Percentiles rank a stretch among this genome's conserved stretches.
These are phyloP conservation scores for Baryphthengus martii DNA, from an alignment of 2,113 vertebrate genomes.

Conservation along the genomic window DNA sequence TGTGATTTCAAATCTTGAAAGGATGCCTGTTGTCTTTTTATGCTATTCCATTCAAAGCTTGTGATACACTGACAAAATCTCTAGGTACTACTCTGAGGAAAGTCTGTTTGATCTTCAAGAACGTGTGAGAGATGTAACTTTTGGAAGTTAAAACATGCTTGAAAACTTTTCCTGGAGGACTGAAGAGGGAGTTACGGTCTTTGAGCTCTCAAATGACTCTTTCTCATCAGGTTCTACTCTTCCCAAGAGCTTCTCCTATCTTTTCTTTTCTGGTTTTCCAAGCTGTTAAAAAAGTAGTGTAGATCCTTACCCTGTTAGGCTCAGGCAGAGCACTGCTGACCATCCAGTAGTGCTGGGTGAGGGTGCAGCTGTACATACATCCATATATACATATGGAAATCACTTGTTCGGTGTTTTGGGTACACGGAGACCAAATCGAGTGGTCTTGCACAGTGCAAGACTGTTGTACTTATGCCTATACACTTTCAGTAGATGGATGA, in stretches of 20 bases:
- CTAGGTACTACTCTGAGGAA: background rate
- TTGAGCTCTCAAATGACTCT: background rate
- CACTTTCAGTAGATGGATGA: background rate
- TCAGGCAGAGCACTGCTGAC: background rate
- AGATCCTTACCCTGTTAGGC: background rate
- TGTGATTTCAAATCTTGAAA: background rate
- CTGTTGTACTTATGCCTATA: background rate
- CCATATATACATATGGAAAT: rapidly evolving
- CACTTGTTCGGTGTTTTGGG: background rate
- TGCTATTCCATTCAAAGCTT: rapidly evolving
- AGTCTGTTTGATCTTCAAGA: background rate
- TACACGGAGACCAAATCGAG: background rate
- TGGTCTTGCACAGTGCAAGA: background rate
- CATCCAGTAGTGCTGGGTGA: background rate
- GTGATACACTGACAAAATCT: background rate
- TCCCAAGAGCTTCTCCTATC: background rate
- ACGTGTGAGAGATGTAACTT: background rate
- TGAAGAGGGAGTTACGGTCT: background rate
- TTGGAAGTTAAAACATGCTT: background rate
- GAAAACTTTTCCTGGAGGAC: background rate
- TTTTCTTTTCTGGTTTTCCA: background rate
- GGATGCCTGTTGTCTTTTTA: background rate
- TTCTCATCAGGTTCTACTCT: background rate
- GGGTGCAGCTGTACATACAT: background rate
- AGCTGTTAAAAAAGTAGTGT: background rate